phyloP scores from a whole-genome alignment of 2,797 vertebrate genomes.

The Bovichtus variegatus region DNA sequence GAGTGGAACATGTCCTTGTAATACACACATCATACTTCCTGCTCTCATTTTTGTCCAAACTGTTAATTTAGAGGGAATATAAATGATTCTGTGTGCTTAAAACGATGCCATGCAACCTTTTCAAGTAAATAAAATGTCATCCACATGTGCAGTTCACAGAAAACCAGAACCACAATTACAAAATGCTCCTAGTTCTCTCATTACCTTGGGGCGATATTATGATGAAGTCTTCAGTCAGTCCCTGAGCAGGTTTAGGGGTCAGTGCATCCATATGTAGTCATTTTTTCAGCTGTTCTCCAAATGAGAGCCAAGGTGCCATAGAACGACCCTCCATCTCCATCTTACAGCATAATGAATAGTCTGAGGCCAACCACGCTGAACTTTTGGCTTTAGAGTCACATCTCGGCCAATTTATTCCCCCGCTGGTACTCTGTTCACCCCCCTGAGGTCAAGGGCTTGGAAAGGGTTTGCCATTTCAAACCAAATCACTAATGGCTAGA shows the following conservation, averaged over 20 bases:
- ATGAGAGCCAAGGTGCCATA: conserved; percentile 61
- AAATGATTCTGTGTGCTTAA: conserved; percentile 60
- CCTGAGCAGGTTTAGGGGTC: conserved; percentile 66
- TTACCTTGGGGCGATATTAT: conserved; percentile 62
- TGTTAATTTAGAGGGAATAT: conserved; percentile 60
- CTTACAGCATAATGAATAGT: conserved; percentile 66
- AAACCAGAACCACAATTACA: conserved; percentile 47
- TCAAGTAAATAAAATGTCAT: conserved; percentile 72
- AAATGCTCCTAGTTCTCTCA: conserved; percentile 49
- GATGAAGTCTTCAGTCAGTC: conserved; percentile 49
- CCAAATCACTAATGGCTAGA: conserved; percentile 67
- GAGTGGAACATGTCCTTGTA: conserved; percentile 38
- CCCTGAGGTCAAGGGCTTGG: conserved; percentile 68
- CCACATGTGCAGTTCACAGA: conserved; percentile 60
- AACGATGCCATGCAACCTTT: conserved; percentile 43
- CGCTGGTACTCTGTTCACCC: conserved; percentile 20
- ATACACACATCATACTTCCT: conserved; percentile 49
- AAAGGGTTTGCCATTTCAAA: conserved; percentile 67
- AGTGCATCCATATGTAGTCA: conserved; percentile 64
- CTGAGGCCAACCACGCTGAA: conserved; percentile 61
- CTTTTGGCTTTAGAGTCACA: conserved; percentile 66
- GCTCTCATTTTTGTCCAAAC: conserved; percentile 35
- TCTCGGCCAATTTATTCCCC: conserved; percentile 69
- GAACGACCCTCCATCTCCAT: conserved; percentile 65
- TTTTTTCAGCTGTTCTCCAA: conserved; percentile 58